Percentiles rank a stretch among this genome's conserved stretches.
phyloP scores from a whole-genome alignment of 2,888 invertebrate species.

The Eilema sororculum region DNA sequence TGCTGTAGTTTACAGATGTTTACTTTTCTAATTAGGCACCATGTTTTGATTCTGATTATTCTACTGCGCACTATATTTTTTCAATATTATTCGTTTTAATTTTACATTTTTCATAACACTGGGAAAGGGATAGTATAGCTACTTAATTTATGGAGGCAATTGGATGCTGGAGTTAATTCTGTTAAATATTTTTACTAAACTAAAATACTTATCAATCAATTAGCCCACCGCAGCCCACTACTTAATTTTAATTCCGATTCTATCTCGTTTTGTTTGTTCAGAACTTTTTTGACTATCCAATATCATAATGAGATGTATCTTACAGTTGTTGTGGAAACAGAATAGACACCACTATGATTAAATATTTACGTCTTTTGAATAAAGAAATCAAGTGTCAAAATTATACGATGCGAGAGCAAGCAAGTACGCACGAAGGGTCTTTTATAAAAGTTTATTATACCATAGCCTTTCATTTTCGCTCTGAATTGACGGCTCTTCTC shows the following conservation, averaged over 20 bases:
- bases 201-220: too few species aligned
- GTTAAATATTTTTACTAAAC: too few species aligned
- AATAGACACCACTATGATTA: slow-evolving; percentile 29
- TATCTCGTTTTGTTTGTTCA: too few species aligned
- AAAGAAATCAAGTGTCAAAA: slow-evolving; percentile 81
- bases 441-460: slow-evolving; percentile 69
- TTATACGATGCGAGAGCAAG: slow-evolving; percentile 64
- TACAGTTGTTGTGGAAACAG: too few species aligned
- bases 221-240: too few species aligned
- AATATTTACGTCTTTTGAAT: slow-evolving; percentile 71
- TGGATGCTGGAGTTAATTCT: slow-evolving; percentile 17
- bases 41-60: slow-evolving; percentile 39
- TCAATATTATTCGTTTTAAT: slow-evolving; percentile 17
- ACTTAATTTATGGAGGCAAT: slow-evolving; percentile 24
- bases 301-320: too few species aligned
- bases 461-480: slow-evolving; percentile 71
- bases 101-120: background rate
- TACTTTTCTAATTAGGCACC: slow-evolving; percentile 40
- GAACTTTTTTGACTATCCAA: too few species aligned
- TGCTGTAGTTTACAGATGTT: slow-evolving; percentile 43
- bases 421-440: slow-evolving; percentile 55
- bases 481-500: slow-evolving; percentile 68
- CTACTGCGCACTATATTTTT: slow-evolving; percentile 17
- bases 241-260: too few species aligned
- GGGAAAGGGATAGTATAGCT: background rate